phyloP scores from a whole-genome alignment of 2,888 invertebrate genomes.

The Cheilosia urbana region DNA sequence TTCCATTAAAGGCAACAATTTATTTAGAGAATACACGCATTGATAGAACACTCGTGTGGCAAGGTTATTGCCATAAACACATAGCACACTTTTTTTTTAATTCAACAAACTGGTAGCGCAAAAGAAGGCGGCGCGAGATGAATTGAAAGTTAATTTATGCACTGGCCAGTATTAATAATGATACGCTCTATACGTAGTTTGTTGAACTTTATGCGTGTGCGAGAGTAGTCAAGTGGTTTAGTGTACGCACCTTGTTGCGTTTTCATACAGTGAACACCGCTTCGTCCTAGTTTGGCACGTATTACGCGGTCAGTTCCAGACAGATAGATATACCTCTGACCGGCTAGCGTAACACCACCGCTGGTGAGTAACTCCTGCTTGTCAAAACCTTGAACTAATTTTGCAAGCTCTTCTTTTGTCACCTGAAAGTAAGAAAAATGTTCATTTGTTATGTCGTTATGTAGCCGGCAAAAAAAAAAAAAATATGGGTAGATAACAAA shows the following conservation, averaged over 20 bases:
- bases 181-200: conserved; percentile 44
- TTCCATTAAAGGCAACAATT: conserved; percentile 54
- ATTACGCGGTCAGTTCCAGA: conserved; percentile 97
- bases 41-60: conserved; percentile 44
- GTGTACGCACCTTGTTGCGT: conserved; percentile 92
- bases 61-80: conserved; percentile 60
- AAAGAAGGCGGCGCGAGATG: conserved; percentile 29
- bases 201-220: conserved; percentile 58
- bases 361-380: conserved; percentile 95
- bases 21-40: conserved; percentile 18
- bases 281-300: conserved; percentile 96
- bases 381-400: conserved; percentile 95
- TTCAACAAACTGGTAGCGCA: conserved; percentile 20
- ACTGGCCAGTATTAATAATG: conserved; percentile 16
- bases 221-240: not conserved
- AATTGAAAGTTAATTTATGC: conserved; percentile 58
- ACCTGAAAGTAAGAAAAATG: conserved; percentile 85
- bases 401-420: conserved; percentile 95
- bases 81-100: conserved; percentile 25
- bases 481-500: not conserved
- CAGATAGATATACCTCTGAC: conserved; percentile 96
- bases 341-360: conserved; percentile 95
- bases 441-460: not conserved
- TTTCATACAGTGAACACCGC: conserved; percentile 98
- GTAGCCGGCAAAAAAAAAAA: not conserved